Evolutionary conservation across 2,113 vertebrate genomes (phyloP).

Genomic region (Psammodynastes pulverulentus): DNA sequence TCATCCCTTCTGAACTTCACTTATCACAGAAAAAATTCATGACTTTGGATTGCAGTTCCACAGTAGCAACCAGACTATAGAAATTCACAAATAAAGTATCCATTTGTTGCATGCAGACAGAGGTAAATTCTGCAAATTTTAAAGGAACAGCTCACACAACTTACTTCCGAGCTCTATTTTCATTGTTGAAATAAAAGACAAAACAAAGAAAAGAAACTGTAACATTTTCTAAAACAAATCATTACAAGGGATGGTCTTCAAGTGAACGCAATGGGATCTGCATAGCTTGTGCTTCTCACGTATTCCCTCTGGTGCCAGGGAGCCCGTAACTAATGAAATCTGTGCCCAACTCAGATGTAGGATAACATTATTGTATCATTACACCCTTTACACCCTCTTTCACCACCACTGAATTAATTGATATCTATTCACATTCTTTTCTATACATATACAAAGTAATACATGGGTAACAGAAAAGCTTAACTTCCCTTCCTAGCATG

Average conservation of each 20-base stretch:
- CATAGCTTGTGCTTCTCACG: constrained; percentile 35
- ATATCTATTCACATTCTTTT: constrained; percentile 1
- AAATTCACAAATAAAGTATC: constrained; percentile 86
- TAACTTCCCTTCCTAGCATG: background rate
- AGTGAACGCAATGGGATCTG: constrained; percentile 65
- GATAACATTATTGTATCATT: background rate
- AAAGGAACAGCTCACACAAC: constrained; percentile 83
- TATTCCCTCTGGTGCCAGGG: constrained; percentile 1
- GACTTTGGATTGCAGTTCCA: constrained; percentile 77
- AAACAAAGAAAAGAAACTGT: constrained; percentile 80
- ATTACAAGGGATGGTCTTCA: constrained; percentile 53
- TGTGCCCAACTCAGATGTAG: background rate
- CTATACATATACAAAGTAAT: background rate
- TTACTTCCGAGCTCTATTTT: constrained; percentile 99
- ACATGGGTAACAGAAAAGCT: background rate
- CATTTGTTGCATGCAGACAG: constrained; percentile 92
- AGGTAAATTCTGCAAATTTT: constrained; percentile 79
- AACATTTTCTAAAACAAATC: constrained; percentile 73
- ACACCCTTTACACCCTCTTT: background rate
- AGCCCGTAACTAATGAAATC: background rate
- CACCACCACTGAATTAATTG: background rate
- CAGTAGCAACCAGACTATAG: constrained; percentile 82
- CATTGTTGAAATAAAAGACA: constrained; percentile 95
- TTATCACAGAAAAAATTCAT: constrained; percentile 96
- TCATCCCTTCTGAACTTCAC: constrained; percentile 87